A percentile compares a stretch with the other conserved stretches of the same genome.
Evolutionary conservation across 2,797 vertebrate species (phyloP).

Genomic region (Spondyliosoma cantharus): DNA sequence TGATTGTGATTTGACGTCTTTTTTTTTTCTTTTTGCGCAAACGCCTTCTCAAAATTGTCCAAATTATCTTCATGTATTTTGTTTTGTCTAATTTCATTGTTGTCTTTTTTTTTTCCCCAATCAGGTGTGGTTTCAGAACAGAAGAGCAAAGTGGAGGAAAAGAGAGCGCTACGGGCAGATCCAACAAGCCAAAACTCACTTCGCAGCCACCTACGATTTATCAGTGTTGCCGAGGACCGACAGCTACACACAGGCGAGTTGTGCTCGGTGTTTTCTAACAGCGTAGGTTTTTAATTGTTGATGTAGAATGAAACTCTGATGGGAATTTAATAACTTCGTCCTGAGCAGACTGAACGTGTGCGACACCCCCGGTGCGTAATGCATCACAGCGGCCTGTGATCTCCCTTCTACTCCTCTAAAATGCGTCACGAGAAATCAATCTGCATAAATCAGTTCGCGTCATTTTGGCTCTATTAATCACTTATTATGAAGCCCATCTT

Average conservation of each 20-base stretch:
- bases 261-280: accelerated
- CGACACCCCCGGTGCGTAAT: not conserved
- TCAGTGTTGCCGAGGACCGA: conserved; percentile 95
- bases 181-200: conserved; percentile 97
- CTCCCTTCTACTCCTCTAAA: not conserved
- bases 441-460: conserved; percentile 8
- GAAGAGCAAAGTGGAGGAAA: conserved; percentile 99
- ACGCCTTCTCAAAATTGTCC: not conserved
- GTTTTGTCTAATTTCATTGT: not conserved
- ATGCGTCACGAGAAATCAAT: not conserved
- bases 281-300: accelerated
- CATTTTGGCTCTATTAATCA: conserved; percentile 47
- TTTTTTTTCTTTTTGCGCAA: not conserved
- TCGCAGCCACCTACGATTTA: conserved; percentile 95
- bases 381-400: not conserved
- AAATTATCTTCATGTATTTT: not conserved
- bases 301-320: not conserved
- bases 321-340: too few relatives aligned
- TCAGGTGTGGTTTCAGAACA: conserved; percentile 99
- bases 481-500: conserved; percentile 40
- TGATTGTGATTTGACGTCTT: not conserved
- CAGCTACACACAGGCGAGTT: conserved; percentile 92
- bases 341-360: too few relatives aligned
- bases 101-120: not conserved
- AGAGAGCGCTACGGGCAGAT: conserved; percentile 98